Conservation (phyloP, 2,888 invertebrate species). For the Caenorhabditis japonica region DNA sequence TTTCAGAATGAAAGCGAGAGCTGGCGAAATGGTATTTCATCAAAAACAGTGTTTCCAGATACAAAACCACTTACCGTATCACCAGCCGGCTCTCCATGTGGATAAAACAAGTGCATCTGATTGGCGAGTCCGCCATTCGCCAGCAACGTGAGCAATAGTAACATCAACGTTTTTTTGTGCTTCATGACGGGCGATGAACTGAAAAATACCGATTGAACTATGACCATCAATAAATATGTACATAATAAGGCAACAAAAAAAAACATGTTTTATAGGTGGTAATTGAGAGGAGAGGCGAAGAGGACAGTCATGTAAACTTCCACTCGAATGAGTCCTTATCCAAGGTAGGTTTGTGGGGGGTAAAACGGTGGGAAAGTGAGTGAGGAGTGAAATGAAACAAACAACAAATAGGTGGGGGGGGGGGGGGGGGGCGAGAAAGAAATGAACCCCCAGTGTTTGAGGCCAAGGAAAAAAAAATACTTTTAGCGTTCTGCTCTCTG, state of each 20-base stretch:
- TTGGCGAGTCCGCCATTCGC: slow-evolving; percentile 1
- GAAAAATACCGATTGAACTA: slow-evolving; percentile 5
- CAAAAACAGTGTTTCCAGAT: no score
- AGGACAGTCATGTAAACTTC: slow-evolving; percentile 31
- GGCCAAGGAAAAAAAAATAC: slow-evolving; percentile 6
- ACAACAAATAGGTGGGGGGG: slow-evolving; percentile 15
- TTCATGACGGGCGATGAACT: slow-evolving; percentile 41
- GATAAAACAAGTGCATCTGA: slow-evolving; percentile 23
- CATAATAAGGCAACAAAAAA: slow-evolving; percentile 3
- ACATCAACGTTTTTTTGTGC: slow-evolving; percentile 34
- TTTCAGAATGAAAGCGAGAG: no score
- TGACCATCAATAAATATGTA: slow-evolving; percentile 1
- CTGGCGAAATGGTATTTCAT: no score
- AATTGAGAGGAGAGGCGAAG: slow-evolving; percentile 34
- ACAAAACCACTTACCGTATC: slow-evolving; percentile 20
- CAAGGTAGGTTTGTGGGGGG: slow-evolving; percentile 43
- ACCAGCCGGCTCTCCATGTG: slow-evolving; percentile 30
- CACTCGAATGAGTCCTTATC: slow-evolving; percentile 42
- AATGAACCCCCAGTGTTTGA: slow-evolving; percentile 18
- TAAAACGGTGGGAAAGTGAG: not conserved
- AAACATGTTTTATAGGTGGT: slow-evolving; percentile 22
- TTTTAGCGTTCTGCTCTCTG: no score
- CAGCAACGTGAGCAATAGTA: slow-evolving; percentile 18
- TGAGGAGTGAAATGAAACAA: slow-evolving; percentile 43
- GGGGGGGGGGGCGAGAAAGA: slow-evolving; percentile 3